Conservation (phyloP, 1,140 invertebrate genomes). For the Leptonema lineaticorne region DNA sequence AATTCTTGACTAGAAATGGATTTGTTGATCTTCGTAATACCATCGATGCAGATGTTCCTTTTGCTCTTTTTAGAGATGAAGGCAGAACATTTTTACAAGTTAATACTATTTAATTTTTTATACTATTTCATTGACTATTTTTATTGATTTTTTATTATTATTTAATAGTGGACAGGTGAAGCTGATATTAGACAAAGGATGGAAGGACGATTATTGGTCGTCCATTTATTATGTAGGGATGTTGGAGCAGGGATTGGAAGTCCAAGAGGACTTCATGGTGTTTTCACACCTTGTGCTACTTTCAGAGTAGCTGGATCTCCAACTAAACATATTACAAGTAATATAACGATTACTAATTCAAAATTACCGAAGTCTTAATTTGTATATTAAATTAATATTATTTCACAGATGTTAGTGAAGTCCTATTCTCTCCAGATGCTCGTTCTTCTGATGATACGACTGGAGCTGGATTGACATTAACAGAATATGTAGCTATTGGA, state of each 20-base stretch:
- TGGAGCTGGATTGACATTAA: constrained; percentile 58
- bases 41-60: constrained; percentile 74
- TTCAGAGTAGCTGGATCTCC: constrained; percentile 82
- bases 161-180: constrained; percentile 77
- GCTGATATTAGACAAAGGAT: constrained; percentile 67
- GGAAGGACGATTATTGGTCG: constrained; percentile 76
- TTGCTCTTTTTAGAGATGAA: constrained; percentile 76
- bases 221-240: constrained; percentile 77
- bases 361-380: not conserved
- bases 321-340: constrained; percentile 65
- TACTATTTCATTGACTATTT: not conserved
- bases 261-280: constrained; percentile 47
- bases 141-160: not conserved
- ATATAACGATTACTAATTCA: constrained; percentile 36
- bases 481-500: constrained; percentile 80
- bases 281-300: constrained; percentile 81
- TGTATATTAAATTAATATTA: constrained; percentile 30
- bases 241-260: constrained; percentile 46
- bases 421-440: constrained; percentile 70
- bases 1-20: constrained; percentile 73
- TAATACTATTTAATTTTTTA: constrained; percentile 32
- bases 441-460: constrained; percentile 54
- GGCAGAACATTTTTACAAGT: constrained; percentile 78
- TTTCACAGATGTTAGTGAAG: constrained; percentile 72
- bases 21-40: constrained; percentile 76